A percentile compares a stretch with the other conserved stretches of the same genome.
Conservation (phyloP, 2,113 vertebrate genomes). For the Anolis sagrei region DNA sequence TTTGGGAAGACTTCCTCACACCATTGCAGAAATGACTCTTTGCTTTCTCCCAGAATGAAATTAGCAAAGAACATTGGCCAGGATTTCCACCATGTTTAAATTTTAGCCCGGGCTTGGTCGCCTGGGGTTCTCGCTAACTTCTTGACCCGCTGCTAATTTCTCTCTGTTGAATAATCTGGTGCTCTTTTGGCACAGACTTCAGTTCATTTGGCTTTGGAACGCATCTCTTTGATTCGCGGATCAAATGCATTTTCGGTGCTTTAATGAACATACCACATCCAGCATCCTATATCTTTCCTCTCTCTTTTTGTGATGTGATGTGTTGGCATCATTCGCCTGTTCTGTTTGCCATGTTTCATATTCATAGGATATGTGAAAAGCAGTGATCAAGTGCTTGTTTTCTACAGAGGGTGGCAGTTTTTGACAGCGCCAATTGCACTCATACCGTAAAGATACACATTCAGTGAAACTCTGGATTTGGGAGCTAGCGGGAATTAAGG, state of each 20-base stretch:
- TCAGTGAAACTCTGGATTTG: background rate
- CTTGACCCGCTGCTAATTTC: background rate
- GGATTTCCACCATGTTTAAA: background rate
- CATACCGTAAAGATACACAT: background rate
- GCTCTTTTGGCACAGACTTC: background rate
- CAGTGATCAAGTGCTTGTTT: background rate
- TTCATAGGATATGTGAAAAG: background rate
- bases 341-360: conserved; percentile 3
- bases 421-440: conserved; percentile 15
- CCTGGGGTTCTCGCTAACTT: background rate
- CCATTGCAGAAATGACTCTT: too few species aligned
- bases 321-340: background rate
- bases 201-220: background rate
- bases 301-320: background rate
- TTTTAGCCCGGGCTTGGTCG: too few species aligned
- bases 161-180: background rate
- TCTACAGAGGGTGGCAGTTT: background rate
- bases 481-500: background rate
- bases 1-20: too few species aligned
- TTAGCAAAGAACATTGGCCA: too few species aligned
- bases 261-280: background rate
- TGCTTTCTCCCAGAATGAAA: too few species aligned
- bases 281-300: too few species aligned
- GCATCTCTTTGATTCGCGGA: background rate
- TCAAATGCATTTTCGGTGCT: background rate